A percentile compares a stretch with the other conserved stretches of the same genome.
These are phyloP conservation scores for Choloepus hoffmanni DNA, from an alignment of 2,113 vertebrate genomes.

Conservation along the genomic window DNA sequence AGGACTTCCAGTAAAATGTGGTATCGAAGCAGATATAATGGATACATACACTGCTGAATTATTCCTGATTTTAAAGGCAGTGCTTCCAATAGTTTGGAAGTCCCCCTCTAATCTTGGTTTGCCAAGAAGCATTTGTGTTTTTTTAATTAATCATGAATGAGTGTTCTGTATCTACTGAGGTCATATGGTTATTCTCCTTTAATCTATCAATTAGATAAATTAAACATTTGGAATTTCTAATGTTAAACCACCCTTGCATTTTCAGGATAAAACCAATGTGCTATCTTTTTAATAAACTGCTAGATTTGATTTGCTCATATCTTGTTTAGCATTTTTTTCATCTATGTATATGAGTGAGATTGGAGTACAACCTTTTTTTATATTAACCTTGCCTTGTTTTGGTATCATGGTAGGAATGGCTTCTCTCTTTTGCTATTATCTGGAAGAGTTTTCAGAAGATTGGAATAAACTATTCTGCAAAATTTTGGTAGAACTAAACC, in stretches of 20 bases:
- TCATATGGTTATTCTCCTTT: not conserved
- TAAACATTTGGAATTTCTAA: not conserved
- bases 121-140: not conserved
- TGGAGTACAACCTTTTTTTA: not conserved
- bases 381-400: not conserved
- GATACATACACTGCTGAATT: not conserved
- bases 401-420: not conserved
- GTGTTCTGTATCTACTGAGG: not conserved
- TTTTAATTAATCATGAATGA: not conserved
- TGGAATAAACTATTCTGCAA: not conserved
- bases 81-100: conserved; percentile 27
- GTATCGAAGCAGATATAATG: not conserved
- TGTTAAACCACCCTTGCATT: not conserved
- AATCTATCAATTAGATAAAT: not conserved
- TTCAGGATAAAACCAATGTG: not conserved
- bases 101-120: not conserved
- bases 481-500: not conserved
- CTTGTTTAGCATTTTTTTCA: conserved; percentile 3
- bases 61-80: conserved; percentile 1
- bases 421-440: not conserved
- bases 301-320: not conserved
- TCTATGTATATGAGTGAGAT: not conserved
- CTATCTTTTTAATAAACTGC: not conserved
- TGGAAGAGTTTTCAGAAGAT: not conserved
- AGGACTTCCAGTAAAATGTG: not conserved